These are phyloP conservation scores for Lepidochrysops patricia DNA, from an alignment of 2,888 invertebrate genomes.

Conservation along the genomic window DNA sequence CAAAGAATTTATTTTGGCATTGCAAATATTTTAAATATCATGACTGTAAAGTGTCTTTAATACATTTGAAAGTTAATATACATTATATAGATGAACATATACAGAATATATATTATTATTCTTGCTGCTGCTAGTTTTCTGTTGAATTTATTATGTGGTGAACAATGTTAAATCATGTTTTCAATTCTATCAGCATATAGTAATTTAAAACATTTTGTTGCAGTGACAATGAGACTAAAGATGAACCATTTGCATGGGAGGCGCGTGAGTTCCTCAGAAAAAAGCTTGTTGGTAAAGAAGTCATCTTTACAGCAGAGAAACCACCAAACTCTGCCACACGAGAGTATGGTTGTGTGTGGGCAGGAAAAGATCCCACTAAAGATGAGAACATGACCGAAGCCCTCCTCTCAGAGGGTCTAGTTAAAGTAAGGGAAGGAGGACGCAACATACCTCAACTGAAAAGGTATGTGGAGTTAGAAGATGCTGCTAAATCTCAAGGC, in stretches of 20 bases:
- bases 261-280: constrained; percentile 95
- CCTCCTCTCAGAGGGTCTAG: constrained; percentile 91
- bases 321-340: constrained; percentile 88
- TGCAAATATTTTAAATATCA: background rate
- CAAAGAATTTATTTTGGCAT: background rate
- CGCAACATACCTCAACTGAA: constrained; percentile 78
- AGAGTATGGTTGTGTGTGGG: constrained; percentile 87
- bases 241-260: constrained; percentile 98
- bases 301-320: constrained; percentile 89
- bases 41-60: background rate
- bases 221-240: constrained; percentile 81
- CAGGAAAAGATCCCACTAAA: constrained; percentile 85
- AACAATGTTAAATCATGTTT: background rate
- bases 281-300: constrained; percentile 92
- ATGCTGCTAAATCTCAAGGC: constrained; percentile 88
- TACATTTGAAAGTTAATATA: background rate
- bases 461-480: constrained; percentile 88
- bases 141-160: background rate
- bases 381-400: constrained; percentile 93
- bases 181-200: background rate
- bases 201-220: constrained; percentile 19
- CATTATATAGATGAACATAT: too few species aligned
- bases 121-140: background rate
- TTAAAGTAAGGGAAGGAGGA: constrained; percentile 80
- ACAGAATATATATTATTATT: too few species aligned